Evolutionary conservation across 92 coral and sea anemone species (phyloP).

Genomic region (Porites divaricata): DNA sequence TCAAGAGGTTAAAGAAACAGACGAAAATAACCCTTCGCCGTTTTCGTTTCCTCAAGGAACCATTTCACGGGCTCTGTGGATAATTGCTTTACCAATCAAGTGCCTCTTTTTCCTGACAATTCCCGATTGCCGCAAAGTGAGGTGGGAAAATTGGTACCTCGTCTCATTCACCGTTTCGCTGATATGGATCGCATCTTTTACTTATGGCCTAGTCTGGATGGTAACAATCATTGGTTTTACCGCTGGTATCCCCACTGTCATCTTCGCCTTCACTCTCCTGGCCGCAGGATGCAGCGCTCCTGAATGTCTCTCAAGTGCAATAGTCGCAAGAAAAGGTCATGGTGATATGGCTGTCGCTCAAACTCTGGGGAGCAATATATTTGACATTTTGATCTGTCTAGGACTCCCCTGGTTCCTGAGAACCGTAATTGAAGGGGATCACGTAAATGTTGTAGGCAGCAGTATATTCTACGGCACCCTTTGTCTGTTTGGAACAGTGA

Average conservation of each 20-base stretch:
- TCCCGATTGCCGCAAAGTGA: constrained; percentile 78
- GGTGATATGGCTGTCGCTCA: constrained; percentile 90
- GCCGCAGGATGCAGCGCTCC: constrained; percentile 89
- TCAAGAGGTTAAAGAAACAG: constrained; percentile 51
- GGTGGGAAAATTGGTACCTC: constrained; percentile 74
- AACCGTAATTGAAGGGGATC: constrained; percentile 57
- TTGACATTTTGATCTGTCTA: constrained; percentile 79
- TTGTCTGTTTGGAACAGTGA: constrained; percentile 72
- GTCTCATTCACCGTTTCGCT: constrained; percentile 64
- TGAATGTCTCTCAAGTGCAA: constrained; percentile 77
- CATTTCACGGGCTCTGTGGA: constrained; percentile 54
- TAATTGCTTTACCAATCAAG: constrained; percentile 50
- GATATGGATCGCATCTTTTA: constrained; percentile 73
- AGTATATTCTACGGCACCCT: constrained; percentile 74
- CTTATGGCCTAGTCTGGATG: constrained; percentile 86
- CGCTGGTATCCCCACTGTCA: constrained; percentile 76
- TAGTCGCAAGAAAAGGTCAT: constrained; percentile 85
- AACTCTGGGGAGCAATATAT: constrained; percentile 79
- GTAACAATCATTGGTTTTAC: constrained; percentile 87
- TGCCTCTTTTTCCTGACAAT: constrained; percentile 67
- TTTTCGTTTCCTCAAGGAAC: constrained; percentile 65
- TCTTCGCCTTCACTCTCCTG: constrained; percentile 83
- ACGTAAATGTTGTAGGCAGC: constrained; percentile 65
- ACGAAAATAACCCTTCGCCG: constrained; percentile 48
- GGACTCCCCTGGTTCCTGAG: constrained; percentile 85